Conservation (phyloP, 2,113 vertebrate species). For the Puntigrus tetrazona region DNA sequence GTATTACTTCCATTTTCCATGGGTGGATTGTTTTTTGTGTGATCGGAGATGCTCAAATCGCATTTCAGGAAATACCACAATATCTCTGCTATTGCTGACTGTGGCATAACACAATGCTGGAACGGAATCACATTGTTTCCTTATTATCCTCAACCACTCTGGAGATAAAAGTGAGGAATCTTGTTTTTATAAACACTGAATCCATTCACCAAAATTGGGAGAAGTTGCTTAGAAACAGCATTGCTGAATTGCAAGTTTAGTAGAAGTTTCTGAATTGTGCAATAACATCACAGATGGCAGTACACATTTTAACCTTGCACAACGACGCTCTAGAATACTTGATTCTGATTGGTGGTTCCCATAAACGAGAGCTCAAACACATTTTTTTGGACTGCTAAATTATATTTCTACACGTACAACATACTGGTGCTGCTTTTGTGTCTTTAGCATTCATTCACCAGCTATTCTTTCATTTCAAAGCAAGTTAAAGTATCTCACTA, state of each 20-base stretch:
- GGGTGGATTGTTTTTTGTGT: conserved; percentile 26
- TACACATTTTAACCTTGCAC: background rate
- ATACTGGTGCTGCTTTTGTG: background rate
- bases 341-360: background rate
- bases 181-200: conserved; percentile 38
- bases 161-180: conserved; percentile 12
- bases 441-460: background rate
- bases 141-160: conserved; percentile 29
- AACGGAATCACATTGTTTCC: conserved; percentile 48
- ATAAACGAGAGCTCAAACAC: background rate
- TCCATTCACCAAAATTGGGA: conserved; percentile 3
- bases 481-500: background rate
- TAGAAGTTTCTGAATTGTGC: background rate
- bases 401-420: background rate
- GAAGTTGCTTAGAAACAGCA: background rate
- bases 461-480: background rate
- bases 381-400: too few species aligned
- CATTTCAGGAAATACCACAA: conserved; percentile 45
- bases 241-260: background rate
- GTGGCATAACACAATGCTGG: conserved; percentile 39
- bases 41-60: conserved; percentile 29
- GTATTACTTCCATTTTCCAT: conserved; percentile 31
- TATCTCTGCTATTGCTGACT: conserved; percentile 42
- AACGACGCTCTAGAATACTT: background rate
- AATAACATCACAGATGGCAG: background rate